These are phyloP conservation scores for Linnaemya tessellans DNA, from an alignment of 2,888 invertebrate species.

Conservation along the genomic window DNA sequence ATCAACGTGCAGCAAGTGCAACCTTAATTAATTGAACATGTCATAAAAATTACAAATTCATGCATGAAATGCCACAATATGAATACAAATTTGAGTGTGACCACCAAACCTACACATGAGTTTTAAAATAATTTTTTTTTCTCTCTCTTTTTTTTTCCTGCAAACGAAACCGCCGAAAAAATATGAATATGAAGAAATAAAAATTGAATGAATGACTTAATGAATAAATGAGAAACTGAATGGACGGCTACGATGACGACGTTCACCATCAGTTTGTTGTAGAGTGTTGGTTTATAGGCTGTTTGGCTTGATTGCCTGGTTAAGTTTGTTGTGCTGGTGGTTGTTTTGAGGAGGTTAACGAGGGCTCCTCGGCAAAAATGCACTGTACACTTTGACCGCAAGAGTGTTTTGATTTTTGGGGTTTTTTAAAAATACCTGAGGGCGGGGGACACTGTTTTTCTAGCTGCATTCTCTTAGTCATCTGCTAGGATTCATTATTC, in stretches of 20 bases:
- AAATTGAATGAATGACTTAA: conserved; percentile 47
- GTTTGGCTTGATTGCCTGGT: not conserved
- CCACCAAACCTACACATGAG: conserved; percentile 46
- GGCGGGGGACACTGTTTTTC: no score
- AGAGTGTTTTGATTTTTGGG: not conserved
- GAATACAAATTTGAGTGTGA: conserved; percentile 35
- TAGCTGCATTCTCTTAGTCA: no score
- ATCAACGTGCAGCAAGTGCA: conserved; percentile 62
- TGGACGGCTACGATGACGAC: conserved; percentile 52
- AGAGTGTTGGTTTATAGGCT: conserved; percentile 36
- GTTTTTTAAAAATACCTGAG: no score
- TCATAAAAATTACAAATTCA: conserved; percentile 70
- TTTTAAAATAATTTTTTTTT: conserved; percentile 29
- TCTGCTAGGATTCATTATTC: no score
- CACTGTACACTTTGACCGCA: not conserved
- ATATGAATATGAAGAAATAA: conserved; percentile 11
- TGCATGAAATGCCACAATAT: conserved; percentile 61
- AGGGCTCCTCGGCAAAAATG: not conserved
- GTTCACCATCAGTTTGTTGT: conserved; percentile 49
- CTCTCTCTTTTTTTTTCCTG: not conserved
- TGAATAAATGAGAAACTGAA: conserved; percentile 44
- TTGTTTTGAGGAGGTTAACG: not conserved
- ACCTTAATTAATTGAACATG: conserved; percentile 72
- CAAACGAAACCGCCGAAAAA: conserved; percentile 39
- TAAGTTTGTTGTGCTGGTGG: conserved; percentile 12